Conservation (phyloP, 53 echinoderm and acorn worm genomes). For the Apostichopus leukothele region DNA sequence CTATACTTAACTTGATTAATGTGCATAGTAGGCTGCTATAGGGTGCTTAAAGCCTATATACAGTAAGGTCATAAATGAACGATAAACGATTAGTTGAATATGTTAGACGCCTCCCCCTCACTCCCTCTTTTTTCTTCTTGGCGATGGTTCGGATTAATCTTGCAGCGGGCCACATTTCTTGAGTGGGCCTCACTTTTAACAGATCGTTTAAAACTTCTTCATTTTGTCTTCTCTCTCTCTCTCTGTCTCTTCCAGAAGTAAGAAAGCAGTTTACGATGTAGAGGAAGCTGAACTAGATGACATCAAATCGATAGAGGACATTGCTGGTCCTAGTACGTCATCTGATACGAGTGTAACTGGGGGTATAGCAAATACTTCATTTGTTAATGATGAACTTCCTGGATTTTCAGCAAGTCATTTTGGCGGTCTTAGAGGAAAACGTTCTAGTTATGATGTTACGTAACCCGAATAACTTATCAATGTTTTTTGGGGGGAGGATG, state of each 20-base stretch:
- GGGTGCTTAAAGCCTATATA: too few relatives aligned
- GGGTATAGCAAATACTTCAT: constrained; percentile 34
- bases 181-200: too few relatives aligned
- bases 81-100: too few relatives aligned
- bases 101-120: too few relatives aligned
- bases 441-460: constrained; percentile 14
- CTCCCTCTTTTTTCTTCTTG: too few relatives aligned
- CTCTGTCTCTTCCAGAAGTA: neutral
- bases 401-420: constrained; percentile 32
- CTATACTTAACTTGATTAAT: too few relatives aligned
- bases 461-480: neutral
- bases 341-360: neutral
- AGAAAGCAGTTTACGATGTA: constrained; percentile 10
- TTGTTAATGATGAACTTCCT: constrained; percentile 26
- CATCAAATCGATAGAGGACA: constrained; percentile 24
- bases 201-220: too few relatives aligned
- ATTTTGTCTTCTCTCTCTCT: neutral
- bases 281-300: constrained; percentile 23
- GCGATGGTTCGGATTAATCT: too few relatives aligned
- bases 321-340: constrained; percentile 7
- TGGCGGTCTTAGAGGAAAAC: constrained; percentile 22
- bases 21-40: too few relatives aligned
- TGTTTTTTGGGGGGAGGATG: too few relatives aligned
- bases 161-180: too few relatives aligned
- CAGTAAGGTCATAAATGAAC: too few relatives aligned